These are phyloP conservation scores for Periplaneta americana DNA, from an alignment of 1,140 invertebrate species.

Conservation along the genomic window DNA sequence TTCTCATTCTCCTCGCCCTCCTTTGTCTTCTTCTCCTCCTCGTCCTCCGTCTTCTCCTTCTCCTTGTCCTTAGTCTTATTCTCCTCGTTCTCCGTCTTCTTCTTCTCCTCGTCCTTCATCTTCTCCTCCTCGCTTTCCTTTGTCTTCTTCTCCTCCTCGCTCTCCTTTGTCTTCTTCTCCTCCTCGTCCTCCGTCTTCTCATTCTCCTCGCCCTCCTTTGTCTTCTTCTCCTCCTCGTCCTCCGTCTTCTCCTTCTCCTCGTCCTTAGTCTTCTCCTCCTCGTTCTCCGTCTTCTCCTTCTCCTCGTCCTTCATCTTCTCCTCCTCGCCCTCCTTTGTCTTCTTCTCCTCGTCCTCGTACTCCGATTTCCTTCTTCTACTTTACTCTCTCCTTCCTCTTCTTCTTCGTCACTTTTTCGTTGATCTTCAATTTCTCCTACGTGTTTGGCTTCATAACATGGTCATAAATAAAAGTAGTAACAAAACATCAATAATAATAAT, in stretches of 20 bases:
- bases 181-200: not conserved
- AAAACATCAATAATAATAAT: no score
- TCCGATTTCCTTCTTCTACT: not conserved
- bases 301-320: no score
- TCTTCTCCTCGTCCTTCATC: not conserved
- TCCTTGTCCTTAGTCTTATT: no score
- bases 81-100: not conserved
- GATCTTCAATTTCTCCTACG: not conserved
- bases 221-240: not conserved
- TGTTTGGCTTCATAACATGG: not conserved
- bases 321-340: not conserved
- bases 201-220: not conserved
- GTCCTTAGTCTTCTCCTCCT: not conserved
- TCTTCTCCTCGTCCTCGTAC: not conserved
- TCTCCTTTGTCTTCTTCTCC: not conserved
- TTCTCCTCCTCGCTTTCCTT: not conserved
- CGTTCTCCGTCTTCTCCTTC: no score
- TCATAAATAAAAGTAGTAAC: no score
- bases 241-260: not conserved
- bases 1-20: no score
- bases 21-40: no score
- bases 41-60: no score
- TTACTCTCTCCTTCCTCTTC: no score
- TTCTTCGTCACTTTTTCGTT: not conserved
- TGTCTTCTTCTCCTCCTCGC: not conserved